phyloP scores from a whole-genome alignment of 2,888 invertebrate species.

The Drosophila birchii region DNA sequence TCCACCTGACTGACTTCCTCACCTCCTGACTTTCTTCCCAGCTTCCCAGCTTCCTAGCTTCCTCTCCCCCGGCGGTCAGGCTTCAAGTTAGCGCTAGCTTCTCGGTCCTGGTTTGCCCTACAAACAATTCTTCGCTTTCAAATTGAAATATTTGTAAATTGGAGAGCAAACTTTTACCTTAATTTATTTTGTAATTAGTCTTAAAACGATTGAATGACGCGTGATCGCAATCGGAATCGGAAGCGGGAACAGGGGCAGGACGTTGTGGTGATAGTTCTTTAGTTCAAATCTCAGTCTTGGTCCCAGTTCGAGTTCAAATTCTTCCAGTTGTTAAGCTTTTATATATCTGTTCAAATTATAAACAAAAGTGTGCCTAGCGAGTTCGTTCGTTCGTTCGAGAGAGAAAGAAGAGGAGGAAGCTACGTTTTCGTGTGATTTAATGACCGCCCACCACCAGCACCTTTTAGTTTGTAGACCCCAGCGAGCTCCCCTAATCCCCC shows the following conservation, averaged over 20 bases:
- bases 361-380: conserved; percentile 56
- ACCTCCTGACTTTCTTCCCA: conserved; percentile 2
- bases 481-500: not conserved
- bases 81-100: conserved; percentile 9
- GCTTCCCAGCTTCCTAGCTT: not conserved
- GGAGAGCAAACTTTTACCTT: not conserved
- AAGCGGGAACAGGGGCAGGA: conserved; percentile 2
- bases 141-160: not conserved
- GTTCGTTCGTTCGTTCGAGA: conserved; percentile 18
- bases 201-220: not conserved
- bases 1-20: conserved; percentile 19
- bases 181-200: conserved; percentile 1
- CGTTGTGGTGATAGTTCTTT: conserved; percentile 13
- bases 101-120: not conserved
- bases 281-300: conserved; percentile 25
- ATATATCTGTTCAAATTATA: conserved; percentile 11
- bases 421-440: conserved; percentile 17
- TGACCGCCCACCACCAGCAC: conserved; percentile 6
- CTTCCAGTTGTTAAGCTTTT: conserved; percentile 26
- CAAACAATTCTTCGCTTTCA: not conserved
- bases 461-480: conserved; percentile 16
- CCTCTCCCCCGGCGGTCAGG: conserved; percentile 7
- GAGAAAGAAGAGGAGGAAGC: conserved; percentile 1
- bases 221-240: not conserved
- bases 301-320: conserved; percentile 14